These are phyloP conservation scores for Oplegnathus fasciatus DNA, from an alignment of 2,113 vertebrate species.

Conservation along the genomic window DNA sequence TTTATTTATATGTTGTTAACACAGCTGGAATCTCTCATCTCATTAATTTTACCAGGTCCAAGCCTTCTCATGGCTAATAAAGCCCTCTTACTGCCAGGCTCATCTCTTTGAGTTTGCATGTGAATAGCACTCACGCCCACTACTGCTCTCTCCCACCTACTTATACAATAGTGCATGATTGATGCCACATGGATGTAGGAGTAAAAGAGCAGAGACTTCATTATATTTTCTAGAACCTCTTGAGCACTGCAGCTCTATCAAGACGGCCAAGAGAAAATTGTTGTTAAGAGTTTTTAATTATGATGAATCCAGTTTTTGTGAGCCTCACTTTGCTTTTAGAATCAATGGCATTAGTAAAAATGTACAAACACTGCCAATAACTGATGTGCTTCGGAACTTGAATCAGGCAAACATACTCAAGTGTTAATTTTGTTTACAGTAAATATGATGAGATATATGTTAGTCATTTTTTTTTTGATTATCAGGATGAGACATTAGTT, in stretches of 20 bases:
- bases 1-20: conserved; percentile 16
- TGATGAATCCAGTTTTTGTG: background rate
- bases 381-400: background rate
- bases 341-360: background rate
- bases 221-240: conserved; percentile 34
- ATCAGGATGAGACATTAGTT: background rate
- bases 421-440: background rate
- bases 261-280: conserved; percentile 1
- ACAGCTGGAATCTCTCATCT: background rate
- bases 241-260: background rate
- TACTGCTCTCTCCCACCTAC: background rate
- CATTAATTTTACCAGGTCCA: background rate
- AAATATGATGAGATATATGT: background rate
- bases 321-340: background rate
- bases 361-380: background rate
- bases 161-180: conserved; percentile 17
- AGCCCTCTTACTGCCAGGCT: conserved; percentile 5
- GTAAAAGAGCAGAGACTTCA: conserved; percentile 14
- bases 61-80: conserved; percentile 26
- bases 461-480: background rate
- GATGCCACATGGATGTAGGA: background rate
- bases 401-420: background rate
- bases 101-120: conserved; percentile 2
- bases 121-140: conserved; percentile 3
- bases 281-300: conserved; percentile 6